Base-by-base conservation (phyloP, 2,797 vertebrate genomes). In the Mionectes olivaceus region DNA sequence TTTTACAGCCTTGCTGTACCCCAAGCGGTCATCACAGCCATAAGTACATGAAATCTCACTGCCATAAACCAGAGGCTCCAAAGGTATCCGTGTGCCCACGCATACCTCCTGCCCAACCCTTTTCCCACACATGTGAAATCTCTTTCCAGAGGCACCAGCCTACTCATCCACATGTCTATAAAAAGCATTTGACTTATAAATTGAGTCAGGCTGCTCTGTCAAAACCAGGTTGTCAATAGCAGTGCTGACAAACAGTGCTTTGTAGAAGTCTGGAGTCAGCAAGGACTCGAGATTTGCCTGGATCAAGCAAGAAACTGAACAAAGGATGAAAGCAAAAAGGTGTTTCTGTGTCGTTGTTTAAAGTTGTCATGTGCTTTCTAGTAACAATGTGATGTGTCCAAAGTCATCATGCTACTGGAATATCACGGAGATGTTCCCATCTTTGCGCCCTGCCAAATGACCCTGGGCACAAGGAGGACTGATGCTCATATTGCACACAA, bases 131-230 rank as follows among this genome's bases (percentile, higher is more conserved):
- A 43, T 7, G 27, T 41, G 78, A 89, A 97, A 96, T 83, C 49
- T 92, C 81, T 90, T 94, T 91, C 91, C 71, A 87, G 88, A 91
- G 93, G 61, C 87, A 95, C 25, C 77, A 74, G n/a, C 68, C 83
- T 87, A 89, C 80, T 89, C 87, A 91, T 60, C 43, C 53, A 35
- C 56, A n/a, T 82, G 60, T 61, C 91, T 90, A 93, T 94, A 94
- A 95, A 95, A 96, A 94, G 84, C 41, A 76, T 69, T 73, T 83
- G 55, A 83, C 70, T 88, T 92, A 90, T 64, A 90, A 84, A 89
- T 56, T 91, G 71, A 90, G 73, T 92, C 75, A 95, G 69, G 33
- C 83, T 11, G 1, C 78, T 84, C 86, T 87, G 84, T 94, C 88
- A 87, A 88, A 96, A 90, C 28, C 63, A 76, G 50, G 63, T 25